Conservation (phyloP, 2,797 vertebrate genomes). For the Siniperca obscura region DNA sequence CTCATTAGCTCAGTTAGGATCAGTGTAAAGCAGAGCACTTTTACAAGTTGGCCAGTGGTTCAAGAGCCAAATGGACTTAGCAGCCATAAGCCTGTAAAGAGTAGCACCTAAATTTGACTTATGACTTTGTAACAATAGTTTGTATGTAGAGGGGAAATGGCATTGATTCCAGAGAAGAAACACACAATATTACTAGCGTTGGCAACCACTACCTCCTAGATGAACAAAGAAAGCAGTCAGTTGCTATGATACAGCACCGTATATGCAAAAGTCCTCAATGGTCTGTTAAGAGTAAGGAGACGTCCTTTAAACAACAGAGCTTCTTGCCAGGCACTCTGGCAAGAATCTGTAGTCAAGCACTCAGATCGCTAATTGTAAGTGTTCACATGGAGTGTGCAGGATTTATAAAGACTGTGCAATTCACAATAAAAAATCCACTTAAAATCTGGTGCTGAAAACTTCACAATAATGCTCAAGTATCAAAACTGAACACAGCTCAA, state of each 20-base stretch:
- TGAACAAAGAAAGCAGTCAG: slow-evolving; percentile 33
- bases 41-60: background rate
- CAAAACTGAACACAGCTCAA: background rate
- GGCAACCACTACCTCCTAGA: slow-evolving; percentile 4
- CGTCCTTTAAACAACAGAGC: slow-evolving; percentile 41
- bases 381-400: background rate
- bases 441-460: background rate
- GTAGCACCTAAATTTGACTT: background rate
- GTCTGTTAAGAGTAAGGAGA: slow-evolving; percentile 23
- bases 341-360: slow-evolving; percentile 32
- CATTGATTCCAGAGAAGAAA: background rate
- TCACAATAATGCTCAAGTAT: background rate
- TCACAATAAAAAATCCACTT: background rate
- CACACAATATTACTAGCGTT: slow-evolving; percentile 8
- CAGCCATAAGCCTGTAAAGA: slow-evolving; percentile 2
- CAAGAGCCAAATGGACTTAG: slow-evolving; percentile 17
- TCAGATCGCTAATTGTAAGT: background rate
- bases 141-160: slow-evolving; percentile 6
- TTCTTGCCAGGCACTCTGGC: slow-evolving; percentile 1
- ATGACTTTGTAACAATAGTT: slow-evolving; percentile 5
- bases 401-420: background rate
- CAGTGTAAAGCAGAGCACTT: background rate
- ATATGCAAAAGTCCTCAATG: slow-evolving; percentile 46
- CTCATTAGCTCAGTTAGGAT: slow-evolving; percentile 27
- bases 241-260: slow-evolving; percentile 64